A percentile compares a stretch with the other conserved stretches of the same genome.
phyloP scores from a whole-genome alignment of 2,797 vertebrate species.

The Semaprochilodus insignis region DNA sequence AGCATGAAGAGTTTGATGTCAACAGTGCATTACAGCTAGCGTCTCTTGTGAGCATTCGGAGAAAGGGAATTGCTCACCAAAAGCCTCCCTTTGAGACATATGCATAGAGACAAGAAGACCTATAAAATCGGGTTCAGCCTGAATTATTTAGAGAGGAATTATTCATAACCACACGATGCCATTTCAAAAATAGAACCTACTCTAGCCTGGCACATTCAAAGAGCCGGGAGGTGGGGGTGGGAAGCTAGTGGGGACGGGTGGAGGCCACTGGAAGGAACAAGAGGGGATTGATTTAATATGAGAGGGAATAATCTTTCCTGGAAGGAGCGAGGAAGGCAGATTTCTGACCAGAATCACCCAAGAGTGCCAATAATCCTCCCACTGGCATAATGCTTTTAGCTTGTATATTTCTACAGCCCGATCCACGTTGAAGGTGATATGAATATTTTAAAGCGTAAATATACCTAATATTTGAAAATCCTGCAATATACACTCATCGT shows the following conservation, averaged over 20 bases:
- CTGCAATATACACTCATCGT: not conserved
- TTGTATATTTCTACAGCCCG: not conserved
- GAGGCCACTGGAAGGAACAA: constrained; percentile 16
- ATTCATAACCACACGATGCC: constrained; percentile 34
- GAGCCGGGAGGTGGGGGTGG: not conserved
- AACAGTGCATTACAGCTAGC: no score
- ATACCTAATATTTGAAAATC: not conserved
- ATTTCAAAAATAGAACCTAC: constrained; percentile 44
- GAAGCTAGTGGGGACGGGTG: not conserved
- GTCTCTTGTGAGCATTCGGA: not conserved
- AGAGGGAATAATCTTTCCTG: constrained; percentile 34
- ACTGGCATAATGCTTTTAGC: not conserved
- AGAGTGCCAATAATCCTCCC: constrained; percentile 2
- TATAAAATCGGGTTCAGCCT: constrained; percentile 29
- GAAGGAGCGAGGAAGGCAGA: constrained; percentile 13
- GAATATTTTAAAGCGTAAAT: not conserved
- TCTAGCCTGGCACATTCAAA: constrained; percentile 22
- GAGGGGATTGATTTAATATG: constrained; percentile 38
- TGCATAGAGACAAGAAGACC: constrained; percentile 14
- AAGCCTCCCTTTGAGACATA: constrained; percentile 20
- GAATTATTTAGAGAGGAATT: constrained; percentile 44
- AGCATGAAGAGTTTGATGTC: not conserved
- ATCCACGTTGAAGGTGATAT: not conserved
- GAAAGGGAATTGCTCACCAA: constrained; percentile 4
- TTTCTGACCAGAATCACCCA: constrained; percentile 15